These are phyloP conservation scores for Trididemnum miniatum DNA, from an alignment of 23 tunicate species.

Conservation along the genomic window DNA sequence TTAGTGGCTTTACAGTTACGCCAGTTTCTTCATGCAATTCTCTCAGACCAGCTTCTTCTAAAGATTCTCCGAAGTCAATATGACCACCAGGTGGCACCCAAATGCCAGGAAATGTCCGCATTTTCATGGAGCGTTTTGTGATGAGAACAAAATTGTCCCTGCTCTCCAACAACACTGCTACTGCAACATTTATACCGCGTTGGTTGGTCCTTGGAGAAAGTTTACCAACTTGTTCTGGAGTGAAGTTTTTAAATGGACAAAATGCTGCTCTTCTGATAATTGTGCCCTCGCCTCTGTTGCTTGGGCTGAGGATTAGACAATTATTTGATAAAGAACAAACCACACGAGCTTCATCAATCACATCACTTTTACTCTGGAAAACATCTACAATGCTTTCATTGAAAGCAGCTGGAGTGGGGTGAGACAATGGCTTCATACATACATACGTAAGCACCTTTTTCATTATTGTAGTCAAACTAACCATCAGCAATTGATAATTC, in stretches of 20 bases:
- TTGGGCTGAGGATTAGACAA: not conserved
- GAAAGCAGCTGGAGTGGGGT: constrained; percentile 4
- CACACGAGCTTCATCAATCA: constrained; percentile 10
- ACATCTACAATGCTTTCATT: constrained; percentile 10
- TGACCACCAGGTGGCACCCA: constrained; percentile 96
- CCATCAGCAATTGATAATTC: no score
- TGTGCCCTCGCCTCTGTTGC: not conserved
- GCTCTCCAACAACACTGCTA: constrained; percentile 57
- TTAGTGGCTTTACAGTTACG: constrained; percentile 3
- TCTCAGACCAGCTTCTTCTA: constrained; percentile 57
- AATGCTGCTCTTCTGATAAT: constrained; percentile 44
- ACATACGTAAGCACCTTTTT: constrained; percentile 1
- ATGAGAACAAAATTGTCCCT: constrained; percentile 49
- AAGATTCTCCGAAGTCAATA: constrained; percentile 43
- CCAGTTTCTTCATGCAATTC: constrained; percentile 74
- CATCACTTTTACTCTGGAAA: not conserved
- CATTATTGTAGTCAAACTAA: no score
- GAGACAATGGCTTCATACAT: not conserved
- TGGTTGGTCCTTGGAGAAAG: constrained; percentile 3
- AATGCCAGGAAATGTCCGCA: constrained; percentile 81
- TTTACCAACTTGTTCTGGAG: not conserved
- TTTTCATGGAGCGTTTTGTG: constrained; percentile 43
- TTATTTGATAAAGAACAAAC: not conserved
- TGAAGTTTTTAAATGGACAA: constrained; percentile 60
- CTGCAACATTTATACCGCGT: constrained; percentile 60